Conservation (phyloP, 2,797 vertebrate species). For the Sparus aurata region DNA sequence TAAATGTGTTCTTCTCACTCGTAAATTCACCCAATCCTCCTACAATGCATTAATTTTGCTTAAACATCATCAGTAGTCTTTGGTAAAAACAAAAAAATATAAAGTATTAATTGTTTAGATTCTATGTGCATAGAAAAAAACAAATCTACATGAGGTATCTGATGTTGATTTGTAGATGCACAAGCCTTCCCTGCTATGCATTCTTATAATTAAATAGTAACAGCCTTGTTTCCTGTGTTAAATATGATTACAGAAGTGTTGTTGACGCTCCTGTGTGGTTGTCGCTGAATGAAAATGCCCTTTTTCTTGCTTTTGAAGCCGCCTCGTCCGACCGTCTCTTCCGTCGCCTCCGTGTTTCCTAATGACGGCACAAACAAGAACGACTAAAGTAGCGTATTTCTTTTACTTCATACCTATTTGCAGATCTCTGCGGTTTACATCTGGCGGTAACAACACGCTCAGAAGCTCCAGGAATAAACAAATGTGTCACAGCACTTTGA, state of each 20-base stretch:
- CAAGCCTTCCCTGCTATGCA: too few species aligned
- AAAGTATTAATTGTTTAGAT: too few species aligned
- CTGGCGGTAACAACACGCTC: constrained; percentile 16
- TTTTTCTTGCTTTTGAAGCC: constrained; percentile 25
- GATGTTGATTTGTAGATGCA: too few species aligned
- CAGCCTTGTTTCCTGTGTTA: constrained; percentile 13
- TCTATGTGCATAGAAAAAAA: too few species aligned
- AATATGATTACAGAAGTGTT: background rate
- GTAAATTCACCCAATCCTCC: too few species aligned
- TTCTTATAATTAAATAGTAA: constrained; percentile 3
- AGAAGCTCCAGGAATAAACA: constrained; percentile 55
- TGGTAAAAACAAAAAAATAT: too few species aligned
- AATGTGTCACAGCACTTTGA: constrained; percentile 54
- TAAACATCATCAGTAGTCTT: too few species aligned
- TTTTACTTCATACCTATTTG: constrained; percentile 37
- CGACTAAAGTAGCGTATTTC: background rate
- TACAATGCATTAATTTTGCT: too few species aligned
- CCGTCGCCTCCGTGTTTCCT: background rate
- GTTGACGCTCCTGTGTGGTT: too few species aligned
- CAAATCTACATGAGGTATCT: too few species aligned
- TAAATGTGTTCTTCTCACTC: too few species aligned
- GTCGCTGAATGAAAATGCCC: background rate
- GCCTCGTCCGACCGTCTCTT: background rate
- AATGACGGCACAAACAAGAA: background rate
- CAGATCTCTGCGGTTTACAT: constrained; percentile 20